phyloP scores from a whole-genome alignment of 2,113 vertebrate genomes.

The Chlorodrepanis virens region DNA sequence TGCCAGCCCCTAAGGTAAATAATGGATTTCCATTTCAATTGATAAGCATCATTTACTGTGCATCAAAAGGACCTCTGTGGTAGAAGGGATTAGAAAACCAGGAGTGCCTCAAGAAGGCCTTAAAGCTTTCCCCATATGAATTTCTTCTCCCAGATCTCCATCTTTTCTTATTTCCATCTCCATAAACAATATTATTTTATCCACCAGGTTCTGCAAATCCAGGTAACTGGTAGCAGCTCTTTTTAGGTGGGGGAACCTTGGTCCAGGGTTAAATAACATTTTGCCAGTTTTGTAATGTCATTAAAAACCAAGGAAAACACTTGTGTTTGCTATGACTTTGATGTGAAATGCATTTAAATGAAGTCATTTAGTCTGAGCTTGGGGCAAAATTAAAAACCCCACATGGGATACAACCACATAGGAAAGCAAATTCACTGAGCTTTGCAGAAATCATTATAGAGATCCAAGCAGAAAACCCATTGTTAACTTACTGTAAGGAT shows the following conservation, averaged over 20 bases:
- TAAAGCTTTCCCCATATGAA: background rate
- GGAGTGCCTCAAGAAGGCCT: background rate
- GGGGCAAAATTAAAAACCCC: slow-evolving; percentile 29
- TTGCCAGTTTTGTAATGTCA: background rate
- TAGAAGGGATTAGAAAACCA: background rate
- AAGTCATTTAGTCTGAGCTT: background rate
- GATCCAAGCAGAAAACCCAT: background rate
- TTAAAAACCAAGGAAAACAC: slow-evolving; percentile 9
- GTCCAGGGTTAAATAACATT: background rate
- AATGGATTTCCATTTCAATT: slow-evolving; percentile 30
- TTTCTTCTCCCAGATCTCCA: background rate
- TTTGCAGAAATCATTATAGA: slow-evolving; percentile 22
- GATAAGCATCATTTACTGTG: background rate
- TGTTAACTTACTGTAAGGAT: slow-evolving; percentile 23
- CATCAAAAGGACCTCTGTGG: background rate
- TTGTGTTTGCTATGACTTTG: background rate
- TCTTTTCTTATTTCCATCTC: background rate
- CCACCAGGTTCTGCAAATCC: background rate
- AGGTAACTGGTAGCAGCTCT: background rate
- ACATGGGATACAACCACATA: background rate
- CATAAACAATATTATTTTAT: background rate
- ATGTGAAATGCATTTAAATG: slow-evolving; percentile 20
- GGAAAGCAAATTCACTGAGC: slow-evolving; percentile 15
- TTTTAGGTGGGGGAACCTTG: background rate
- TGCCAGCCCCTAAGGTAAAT: background rate